A percentile compares a stretch with the other conserved stretches of the same genome.
Conservation (phyloP, 2,797 vertebrate genomes). For the Sebastolobus altivelis region DNA sequence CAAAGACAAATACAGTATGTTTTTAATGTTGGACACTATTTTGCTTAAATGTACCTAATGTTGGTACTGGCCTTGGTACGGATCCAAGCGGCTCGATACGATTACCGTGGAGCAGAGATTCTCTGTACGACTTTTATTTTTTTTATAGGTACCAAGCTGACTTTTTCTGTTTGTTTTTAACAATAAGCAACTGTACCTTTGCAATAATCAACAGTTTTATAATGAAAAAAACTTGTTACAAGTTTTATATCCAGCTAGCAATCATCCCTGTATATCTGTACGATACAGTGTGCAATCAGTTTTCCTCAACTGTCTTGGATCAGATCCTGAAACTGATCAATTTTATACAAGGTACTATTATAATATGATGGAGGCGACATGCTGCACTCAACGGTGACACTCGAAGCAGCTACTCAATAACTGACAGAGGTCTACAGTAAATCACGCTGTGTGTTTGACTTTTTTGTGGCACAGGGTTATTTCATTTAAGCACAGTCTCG, state of each 20-base stretch:
- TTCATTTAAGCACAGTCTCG: conserved; percentile 17
- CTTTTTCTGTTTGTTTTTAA: not conserved
- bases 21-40: conserved; percentile 8
- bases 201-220: conserved; percentile 10
- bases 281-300: not conserved
- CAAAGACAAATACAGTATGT: not conserved
- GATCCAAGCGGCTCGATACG: not conserved
- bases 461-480: not conserved
- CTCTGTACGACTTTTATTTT: not conserved
- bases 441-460: not conserved
- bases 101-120: not conserved
- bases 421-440: conserved; percentile 23
- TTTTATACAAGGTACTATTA: conserved; percentile 8
- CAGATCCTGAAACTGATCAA: conserved; percentile 6
- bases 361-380: not conserved
- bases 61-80: conserved; percentile 12
- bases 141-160: conserved; percentile 12
- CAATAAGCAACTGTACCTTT: not conserved
- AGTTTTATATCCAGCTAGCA: conserved; percentile 5
- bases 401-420: not conserved
- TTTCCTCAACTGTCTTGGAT: not conserved
- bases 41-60: conserved; percentile 4
- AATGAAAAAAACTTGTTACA: not conserved
- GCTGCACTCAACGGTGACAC: not conserved
- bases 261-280: conserved; percentile 10